Base-by-base conservation (phyloP, 53 echinoderm and acorn worm species). In the Hippasteria phrygiana region DNA sequence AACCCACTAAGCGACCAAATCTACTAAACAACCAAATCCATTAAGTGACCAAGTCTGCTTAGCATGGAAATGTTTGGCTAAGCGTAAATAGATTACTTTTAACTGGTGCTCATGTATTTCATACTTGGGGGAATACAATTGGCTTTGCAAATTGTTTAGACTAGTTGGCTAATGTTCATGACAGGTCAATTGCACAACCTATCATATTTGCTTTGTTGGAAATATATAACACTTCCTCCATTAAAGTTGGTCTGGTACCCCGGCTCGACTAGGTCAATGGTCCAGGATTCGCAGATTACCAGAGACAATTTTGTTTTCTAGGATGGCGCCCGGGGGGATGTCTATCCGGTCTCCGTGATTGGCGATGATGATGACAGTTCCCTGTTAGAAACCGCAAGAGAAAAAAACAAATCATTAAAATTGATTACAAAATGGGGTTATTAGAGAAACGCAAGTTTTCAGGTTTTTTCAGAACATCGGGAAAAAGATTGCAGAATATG, bases 301-400 rank as follows among this genome's bases (percentile, higher is more conserved):
- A 50, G 97, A 97, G 32, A 97, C 97, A 22, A 97, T 97, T 76
- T 95, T 97, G 80, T 97, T 97, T 77, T 97, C 97, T 39, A 97
- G 77, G n/a, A 97, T 71, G 16, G 97, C 95, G 28, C 97, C 97
- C 18, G 97, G 90, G 51, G 97, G 97, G 70, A 97, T 97, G 55
- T 97, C 97, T 70, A 97, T 97, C 28, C 97, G 83, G 72, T 97
- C 95, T 50, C 97, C 97, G 86, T 97, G 97, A 46, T 97, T 97
- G 24, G 97, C 95, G 20, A 97, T 97, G 80, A 97, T 97, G 88
- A 97, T 97, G 29, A 97, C 97, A n/a, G 97, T 97, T 1, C 97
- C 97, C 97, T 97, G 89, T 6, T 73, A 41, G 62, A 22, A 50
- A 35, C 48, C 36, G 69, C n/a, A 87, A 54, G 74, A 54, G 65